Base-by-base conservation (phyloP, 1,140 invertebrate species). In the Drosophila funebris region DNA sequence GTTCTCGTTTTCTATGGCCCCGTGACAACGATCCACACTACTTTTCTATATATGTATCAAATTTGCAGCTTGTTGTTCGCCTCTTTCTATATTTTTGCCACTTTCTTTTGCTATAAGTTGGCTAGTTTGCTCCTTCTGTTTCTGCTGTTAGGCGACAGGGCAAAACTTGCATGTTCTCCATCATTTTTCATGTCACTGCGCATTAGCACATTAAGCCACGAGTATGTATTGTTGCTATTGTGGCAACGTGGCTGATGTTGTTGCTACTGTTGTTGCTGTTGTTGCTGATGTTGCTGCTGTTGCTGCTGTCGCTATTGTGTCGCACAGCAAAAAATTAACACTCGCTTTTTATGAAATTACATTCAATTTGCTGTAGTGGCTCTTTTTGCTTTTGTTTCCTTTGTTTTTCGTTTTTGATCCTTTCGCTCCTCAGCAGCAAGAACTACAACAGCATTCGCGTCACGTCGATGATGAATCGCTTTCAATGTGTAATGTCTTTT, bases 301-400 rank as follows among this genome's bases (percentile, higher is more conserved):
- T 24, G 31, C 43, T 53, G 33, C 48, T 78, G 56, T 63, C 69
- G 67, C 69, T 74, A 69, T 73, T 63, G 61, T 76, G 63, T 70
- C 44, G 44, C 39, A 66, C 54, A 56, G 76, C 58, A 87, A 87
- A 85, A 87, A 87, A 87, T 88, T 88, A 87, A 87, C 83, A 83
- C 83, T 69, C 78, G 78, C 83, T 87, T 88, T 88, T 87, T 88
- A 88, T 87, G 78, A 88, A 88, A 88, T 88, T 87, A 87, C 78
- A 88, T 88, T 87, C 78, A 87, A 87, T 87, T 87, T 87, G 83
- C 84, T 87, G 75, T 88, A 78, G 78, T 74, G 67, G 62, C 57
- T 39, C 16, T 29, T 46, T 61, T 33, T 44, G 48, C 44, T 60
- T 27, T 20, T 27, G 16, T 14, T 52, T 6, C 16, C 14, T 52